Evolutionary conservation across 2,113 vertebrate genomes (phyloP), one percentile per base, ranked within the genome.

Genomic region (Myiagra hebetior): DNA sequence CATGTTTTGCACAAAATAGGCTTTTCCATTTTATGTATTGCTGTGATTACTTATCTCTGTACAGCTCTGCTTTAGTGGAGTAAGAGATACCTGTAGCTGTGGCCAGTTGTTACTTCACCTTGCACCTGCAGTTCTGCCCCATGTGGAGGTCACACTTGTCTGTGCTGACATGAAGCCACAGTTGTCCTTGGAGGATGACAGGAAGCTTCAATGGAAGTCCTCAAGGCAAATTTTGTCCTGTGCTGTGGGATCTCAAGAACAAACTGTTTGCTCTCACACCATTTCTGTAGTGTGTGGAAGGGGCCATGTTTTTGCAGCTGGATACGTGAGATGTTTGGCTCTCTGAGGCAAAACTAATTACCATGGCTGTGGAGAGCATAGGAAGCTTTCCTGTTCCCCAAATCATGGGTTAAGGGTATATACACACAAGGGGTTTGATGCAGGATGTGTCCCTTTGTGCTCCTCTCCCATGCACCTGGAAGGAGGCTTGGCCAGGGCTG

Each of bases 351-450:
- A 69, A 87, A 30, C 28, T 15, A 53, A 21, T 67, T 42, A 27
- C 33, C 7, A 1, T 2, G 16, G 19, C 72, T 57, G 0, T 10
- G 2, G 4, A 50, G 68, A 69, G 35, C 28, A 15, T 0, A 6
- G 50, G 37, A 67, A 53, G 59, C 39, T 73, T 69, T 88, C 33
- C 28, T 39, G 17, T 52, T 77, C 24, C 21, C 31, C 41, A 41
- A 1, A 39, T 55, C 6, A 7, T 13, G 16, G 26, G 7, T 52
- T 57, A n/a, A 23, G 44, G 22, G 17, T 52, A 31, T 13, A 11
- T 8, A 19, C 2, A 4, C 22, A n/a, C 11, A 42, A 68, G 60
- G 41, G 8, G 22, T 33, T 86, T 64, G 53, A 28, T 62, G 63
- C 4, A 59, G 57, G 39, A 17, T 15, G 14, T 19, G 27, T 75